Conservation (phyloP, 2,113 vertebrate genomes). For the Dasyprocta punctata region DNA sequence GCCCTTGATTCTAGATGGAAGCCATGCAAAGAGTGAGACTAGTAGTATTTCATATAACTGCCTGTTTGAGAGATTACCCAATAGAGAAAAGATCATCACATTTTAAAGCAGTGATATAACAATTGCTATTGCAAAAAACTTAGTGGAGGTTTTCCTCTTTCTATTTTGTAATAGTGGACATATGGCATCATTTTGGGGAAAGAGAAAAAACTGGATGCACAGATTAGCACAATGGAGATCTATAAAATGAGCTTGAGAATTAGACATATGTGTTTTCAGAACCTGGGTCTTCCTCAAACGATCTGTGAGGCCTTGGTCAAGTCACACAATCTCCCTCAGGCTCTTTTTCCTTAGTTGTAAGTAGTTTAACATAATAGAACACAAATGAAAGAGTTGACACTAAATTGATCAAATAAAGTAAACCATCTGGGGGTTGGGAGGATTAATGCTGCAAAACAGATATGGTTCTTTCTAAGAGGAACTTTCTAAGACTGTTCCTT, state of each 20-base stretch:
- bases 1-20: conserved; percentile 2
- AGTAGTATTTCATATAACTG: conserved; percentile 9
- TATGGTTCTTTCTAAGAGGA: background rate
- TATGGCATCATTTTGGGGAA: background rate
- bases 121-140: background rate
- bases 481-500: background rate
- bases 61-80: background rate
- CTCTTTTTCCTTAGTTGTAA: background rate
- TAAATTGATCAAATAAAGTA: background rate
- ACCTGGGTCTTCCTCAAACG: background rate
- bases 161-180: background rate
- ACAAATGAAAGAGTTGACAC: background rate
- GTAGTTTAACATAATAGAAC: background rate
- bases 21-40: background rate
- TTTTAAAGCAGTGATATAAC: background rate
- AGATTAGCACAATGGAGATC: background rate
- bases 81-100: background rate
- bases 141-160: background rate
- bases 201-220: background rate
- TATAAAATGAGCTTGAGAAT: background rate
- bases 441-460: background rate
- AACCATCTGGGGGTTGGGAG: background rate
- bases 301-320: background rate
- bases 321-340: background rate
- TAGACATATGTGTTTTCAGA: background rate